Evolutionary conservation across 2,113 vertebrate genomes (phyloP).

Genomic region (Callipepla californica): DNA sequence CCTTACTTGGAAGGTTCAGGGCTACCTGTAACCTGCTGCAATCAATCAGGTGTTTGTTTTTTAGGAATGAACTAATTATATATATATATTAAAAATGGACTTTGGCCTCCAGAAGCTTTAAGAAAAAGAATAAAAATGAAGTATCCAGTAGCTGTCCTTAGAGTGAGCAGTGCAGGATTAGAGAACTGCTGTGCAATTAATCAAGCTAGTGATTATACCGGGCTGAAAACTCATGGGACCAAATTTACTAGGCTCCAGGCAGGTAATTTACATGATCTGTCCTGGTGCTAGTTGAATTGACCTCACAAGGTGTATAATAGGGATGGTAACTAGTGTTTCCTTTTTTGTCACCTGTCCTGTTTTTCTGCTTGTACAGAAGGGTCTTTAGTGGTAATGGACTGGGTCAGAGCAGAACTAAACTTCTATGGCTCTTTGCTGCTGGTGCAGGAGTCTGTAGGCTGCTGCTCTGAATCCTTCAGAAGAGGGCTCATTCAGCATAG

Average conservation of each 20-base stretch:
- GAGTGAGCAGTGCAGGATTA: background rate
- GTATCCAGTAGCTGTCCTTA: background rate
- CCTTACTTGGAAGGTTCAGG: background rate
- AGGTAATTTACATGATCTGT: background rate
- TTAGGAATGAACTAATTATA: background rate
- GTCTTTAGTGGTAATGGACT: background rate
- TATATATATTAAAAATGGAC: background rate
- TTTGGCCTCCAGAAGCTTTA: background rate
- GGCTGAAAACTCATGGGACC: background rate
- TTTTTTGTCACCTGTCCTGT: background rate
- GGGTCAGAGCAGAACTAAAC: background rate
- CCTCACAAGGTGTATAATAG: background rate
- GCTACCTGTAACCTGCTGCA: background rate
- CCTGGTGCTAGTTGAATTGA: background rate
- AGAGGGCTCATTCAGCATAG: background rate
- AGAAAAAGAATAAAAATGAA: background rate
- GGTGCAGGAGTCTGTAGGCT: background rate
- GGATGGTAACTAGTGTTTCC: background rate
- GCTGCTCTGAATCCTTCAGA: background rate
- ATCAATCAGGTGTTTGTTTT: background rate
- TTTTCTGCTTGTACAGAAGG: background rate
- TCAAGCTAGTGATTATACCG: conserved; percentile 14
- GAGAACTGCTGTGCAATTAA: background rate
- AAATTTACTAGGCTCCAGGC: background rate
- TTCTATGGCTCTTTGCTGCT: background rate